Evolutionary conservation across 2,113 vertebrate species (phyloP).

Genomic region (Anas platyrhynchos): DNA sequence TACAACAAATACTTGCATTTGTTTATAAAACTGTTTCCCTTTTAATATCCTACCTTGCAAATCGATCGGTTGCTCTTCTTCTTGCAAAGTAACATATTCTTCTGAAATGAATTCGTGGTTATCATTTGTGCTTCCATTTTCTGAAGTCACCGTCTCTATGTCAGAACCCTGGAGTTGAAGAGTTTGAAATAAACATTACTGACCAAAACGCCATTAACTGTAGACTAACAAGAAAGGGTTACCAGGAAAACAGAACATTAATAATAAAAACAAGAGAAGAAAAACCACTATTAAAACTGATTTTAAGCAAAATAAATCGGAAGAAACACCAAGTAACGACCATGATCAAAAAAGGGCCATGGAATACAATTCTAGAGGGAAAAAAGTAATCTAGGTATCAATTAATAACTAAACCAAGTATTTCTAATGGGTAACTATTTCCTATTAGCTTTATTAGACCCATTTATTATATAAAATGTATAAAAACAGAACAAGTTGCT

Average conservation of each 20-base stretch:
- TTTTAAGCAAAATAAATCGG: neutral
- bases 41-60: conserved; percentile 66
- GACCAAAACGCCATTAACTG: neutral
- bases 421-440: neutral
- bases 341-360: neutral
- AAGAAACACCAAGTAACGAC: neutral
- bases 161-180: conserved; percentile 86
- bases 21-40: neutral
- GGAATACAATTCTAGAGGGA: neutral
- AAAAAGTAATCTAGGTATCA: neutral
- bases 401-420: neutral
- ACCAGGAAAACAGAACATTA: neutral
- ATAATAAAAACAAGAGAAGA: neutral
- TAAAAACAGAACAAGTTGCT: neutral
- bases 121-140: conserved; percentile 70
- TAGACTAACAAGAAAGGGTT: neutral
- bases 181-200: neutral
- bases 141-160: conserved; percentile 84
- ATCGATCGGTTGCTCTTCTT: conserved; percentile 59
- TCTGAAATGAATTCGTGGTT: conserved; percentile 62
- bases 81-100: conserved; percentile 59
- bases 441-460: neutral
- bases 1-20: neutral
- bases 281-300: neutral
- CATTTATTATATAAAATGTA: neutral